Base-by-base conservation (phyloP, 2,113 vertebrate species). In the Ammodytes dubius region DNA sequence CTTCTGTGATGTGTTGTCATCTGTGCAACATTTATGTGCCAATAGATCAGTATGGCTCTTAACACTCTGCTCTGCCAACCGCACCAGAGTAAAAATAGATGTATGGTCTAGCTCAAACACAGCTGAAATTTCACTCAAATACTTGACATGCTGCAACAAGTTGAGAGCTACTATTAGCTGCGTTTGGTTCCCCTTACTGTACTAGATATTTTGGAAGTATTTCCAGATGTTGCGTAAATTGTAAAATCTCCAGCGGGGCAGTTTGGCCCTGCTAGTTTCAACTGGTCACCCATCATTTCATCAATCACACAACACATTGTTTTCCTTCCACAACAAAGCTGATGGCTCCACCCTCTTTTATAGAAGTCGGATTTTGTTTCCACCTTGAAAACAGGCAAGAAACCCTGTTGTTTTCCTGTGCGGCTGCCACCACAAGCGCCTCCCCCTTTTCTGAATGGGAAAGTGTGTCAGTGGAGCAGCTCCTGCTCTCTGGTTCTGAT, bases 401-500 rank as follows among this genome's bases (percentile, higher is more conserved):
- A 93, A 90, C 79, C 81, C 72, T 86, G 89, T 83, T 89, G 85
- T 78, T 60, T 76, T 82, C 61, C 82, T 79, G 74, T 77, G 40
- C 64, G 87, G 77, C 67, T 75, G 77, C 85, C 79, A 14, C 63
- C 4, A 14, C 71, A 73, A 47, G 76, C 49, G 1, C 83, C 87
- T 54, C 88, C 89, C 69, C 74, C 59, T 52, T 82, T 45, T 70
- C 81, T 91, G 72, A 93, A 74, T 89, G 87, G 75, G 85, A 94
- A 95, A 95, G 88, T 93, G 92, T 95, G 94, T 95, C 95, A 95
- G 94, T 95, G 90, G 94, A 95, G 79, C 94, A 94, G 89, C 83
- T 92, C 75, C 65, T 85, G 76, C 81, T 79, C 75, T 37, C 68
- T 75, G 82, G 88, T 88, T 88, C 84, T 83, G 92, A 80, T 70